A percentile compares a stretch with the other conserved stretches of the same genome.
Conservation (phyloP, 2,888 invertebrate species). For the Pandemis cinnamomeana region DNA sequence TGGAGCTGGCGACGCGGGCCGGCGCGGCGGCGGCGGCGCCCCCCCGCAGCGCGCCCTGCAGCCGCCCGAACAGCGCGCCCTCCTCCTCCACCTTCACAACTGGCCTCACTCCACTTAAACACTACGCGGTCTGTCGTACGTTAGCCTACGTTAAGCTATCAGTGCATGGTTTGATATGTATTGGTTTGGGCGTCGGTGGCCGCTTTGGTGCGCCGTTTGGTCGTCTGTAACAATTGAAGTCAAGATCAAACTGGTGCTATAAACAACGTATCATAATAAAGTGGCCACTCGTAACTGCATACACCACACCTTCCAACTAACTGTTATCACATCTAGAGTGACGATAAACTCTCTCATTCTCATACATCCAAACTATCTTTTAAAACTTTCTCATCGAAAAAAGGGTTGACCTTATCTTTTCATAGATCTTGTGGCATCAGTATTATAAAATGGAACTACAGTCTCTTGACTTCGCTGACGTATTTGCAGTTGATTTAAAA, state of each 20-base stretch:
- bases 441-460: no score
- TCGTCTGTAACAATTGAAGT: constrained; percentile 67
- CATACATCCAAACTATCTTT: no score
- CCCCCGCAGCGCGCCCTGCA: constrained; percentile 88
- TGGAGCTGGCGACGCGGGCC: constrained; percentile 89
- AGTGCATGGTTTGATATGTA: constrained; percentile 82
- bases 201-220: constrained; percentile 68
- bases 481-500: no score
- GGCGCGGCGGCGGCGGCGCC: constrained; percentile 88
- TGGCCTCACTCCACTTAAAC: constrained; percentile 54
- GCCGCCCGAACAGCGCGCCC: constrained; percentile 86
- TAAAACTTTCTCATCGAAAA: not conserved
- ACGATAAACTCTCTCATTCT: no score
- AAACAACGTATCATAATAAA: no score
- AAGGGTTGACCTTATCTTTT: no score
- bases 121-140: constrained; percentile 24
- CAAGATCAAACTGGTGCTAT: not conserved
- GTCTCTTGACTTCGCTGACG: no score
- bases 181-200: constrained; percentile 60
- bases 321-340: no score
- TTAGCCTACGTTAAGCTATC: constrained; percentile 50
- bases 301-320: no score
- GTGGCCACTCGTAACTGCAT: no score
- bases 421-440: no score
- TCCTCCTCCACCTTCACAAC: constrained; percentile 81